Evolutionary conservation across 2,797 vertebrate species (phyloP).

Genomic region (Scleropages formosus): DNA sequence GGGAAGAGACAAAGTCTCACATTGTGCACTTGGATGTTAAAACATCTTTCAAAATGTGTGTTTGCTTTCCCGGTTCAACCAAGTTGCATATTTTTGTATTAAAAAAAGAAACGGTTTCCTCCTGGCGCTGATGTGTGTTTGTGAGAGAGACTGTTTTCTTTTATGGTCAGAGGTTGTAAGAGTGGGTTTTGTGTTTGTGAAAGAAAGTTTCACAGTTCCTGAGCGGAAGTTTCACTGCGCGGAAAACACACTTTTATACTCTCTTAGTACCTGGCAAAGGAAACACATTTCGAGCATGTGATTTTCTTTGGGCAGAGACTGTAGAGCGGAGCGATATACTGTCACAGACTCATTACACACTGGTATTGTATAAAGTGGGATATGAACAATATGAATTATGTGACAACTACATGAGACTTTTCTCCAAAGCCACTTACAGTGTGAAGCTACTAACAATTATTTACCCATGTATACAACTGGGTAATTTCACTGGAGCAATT

Average conservation of each 20-base stretch:
- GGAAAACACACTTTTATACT: background rate
- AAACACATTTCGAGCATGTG: background rate
- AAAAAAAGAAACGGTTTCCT: conserved; percentile 4
- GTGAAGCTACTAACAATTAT: no score
- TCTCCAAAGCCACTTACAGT: no score
- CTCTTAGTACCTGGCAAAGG: conserved; percentile 15
- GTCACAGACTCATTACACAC: no score
- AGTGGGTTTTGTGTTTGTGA: background rate
- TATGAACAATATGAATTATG: no score
- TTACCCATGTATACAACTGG: no score
- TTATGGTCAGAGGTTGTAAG: conserved; percentile 15
- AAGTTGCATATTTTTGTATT: conserved; percentile 9
- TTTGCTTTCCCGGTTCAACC: conserved; percentile 10
- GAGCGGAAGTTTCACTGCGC: background rate
- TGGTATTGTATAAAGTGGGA: no score
- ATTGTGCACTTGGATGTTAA: background rate
- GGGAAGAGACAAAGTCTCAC: conserved; percentile 1
- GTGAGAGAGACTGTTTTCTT: background rate
- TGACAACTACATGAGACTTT: no score
- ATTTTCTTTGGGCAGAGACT: background rate
- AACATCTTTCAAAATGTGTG: background rate
- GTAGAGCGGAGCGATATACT: no score
- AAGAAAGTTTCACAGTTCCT: conserved; percentile 9
- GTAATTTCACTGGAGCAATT: no score
- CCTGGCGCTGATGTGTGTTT: conserved; percentile 13